Percentiles rank a stretch among this genome's conserved stretches.
phyloP scores from a whole-genome alignment of 2,113 vertebrate genomes.

The Taurulus bubalis region DNA sequence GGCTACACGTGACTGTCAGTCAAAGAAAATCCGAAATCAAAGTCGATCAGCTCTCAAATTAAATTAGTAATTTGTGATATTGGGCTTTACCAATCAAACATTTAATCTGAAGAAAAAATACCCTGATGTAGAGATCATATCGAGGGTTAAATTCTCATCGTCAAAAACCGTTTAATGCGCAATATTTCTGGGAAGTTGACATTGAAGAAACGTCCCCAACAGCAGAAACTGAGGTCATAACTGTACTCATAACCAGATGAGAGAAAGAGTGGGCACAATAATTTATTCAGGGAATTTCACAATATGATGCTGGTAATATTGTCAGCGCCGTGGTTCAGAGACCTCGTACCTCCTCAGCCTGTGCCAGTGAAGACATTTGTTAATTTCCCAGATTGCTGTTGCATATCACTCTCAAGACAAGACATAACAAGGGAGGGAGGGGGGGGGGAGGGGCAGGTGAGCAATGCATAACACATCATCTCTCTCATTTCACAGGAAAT shows the following conservation, averaged over 20 bases:
- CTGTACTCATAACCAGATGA: constrained; percentile 64
- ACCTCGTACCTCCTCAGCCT: constrained; percentile 31
- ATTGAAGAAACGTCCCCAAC: constrained; percentile 64
- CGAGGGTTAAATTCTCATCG: constrained; percentile 32
- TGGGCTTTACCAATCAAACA: neutral
- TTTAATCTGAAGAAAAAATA: neutral
- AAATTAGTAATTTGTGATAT: no score
- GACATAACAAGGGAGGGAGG: neutral
- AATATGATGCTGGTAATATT: constrained; percentile 55
- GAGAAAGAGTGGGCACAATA: constrained; percentile 70
- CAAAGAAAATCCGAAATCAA: neutral
- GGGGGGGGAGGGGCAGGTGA: constrained; percentile 52
- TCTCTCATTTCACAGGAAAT: constrained; percentile 69
- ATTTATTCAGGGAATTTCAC: constrained; percentile 80
- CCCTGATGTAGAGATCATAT: neutral
- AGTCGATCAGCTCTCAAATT: neutral
- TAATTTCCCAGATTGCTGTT: constrained; percentile 73
- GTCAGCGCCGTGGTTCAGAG: constrained; percentile 35
- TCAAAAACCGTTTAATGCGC: neutral
- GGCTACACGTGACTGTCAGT: no score
- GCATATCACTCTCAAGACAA: constrained; percentile 46
- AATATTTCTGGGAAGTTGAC: constrained; percentile 69
- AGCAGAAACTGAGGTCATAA: constrained; percentile 65
- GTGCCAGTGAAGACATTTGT: constrained; percentile 48
- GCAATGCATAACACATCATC: constrained; percentile 28